A percentile compares a stretch with the other conserved stretches of the same genome.
phyloP scores from a whole-genome alignment of 2,888 invertebrate genomes.

The Nezara viridula region DNA sequence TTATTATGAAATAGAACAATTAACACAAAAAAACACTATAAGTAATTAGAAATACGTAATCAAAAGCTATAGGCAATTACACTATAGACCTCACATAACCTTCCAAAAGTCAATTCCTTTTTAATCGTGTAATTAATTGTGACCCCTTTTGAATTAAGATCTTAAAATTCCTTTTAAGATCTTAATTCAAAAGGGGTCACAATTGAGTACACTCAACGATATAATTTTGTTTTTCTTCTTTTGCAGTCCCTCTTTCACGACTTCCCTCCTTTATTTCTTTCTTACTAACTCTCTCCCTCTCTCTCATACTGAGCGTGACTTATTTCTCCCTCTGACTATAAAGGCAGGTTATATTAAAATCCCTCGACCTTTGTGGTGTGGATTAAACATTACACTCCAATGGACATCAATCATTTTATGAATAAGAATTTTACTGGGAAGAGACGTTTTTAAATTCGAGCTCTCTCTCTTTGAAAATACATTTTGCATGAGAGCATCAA shows the following conservation, averaged over 20 bases:
- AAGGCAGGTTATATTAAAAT: constrained; percentile 7
- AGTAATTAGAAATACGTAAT: no score
- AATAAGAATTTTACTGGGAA: not conserved
- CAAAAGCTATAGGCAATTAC: no score
- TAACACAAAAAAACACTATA: no score
- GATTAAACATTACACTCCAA: constrained; percentile 29
- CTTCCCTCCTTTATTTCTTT: not conserved
- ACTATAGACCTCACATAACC: no score
- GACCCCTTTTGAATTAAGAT: no score
- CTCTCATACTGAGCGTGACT: not conserved
- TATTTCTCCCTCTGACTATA: not conserved
- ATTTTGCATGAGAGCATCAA: not conserved
- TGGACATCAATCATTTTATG: constrained; percentile 3
- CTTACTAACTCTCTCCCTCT: not conserved
- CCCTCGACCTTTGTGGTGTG: not conserved
- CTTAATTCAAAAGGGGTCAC: no score
- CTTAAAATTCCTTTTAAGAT: no score
- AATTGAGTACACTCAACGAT: not conserved
- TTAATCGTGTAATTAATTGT: not conserved
- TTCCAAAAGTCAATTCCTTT: no score
- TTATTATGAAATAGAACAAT: no score
- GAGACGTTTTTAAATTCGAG: not conserved
- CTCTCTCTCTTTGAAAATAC: not conserved
- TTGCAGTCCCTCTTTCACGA: not conserved
- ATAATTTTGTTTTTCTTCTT: not conserved